Base-by-base conservation (phyloP, 2,797 vertebrate genomes). In the Sebastes oblongus region DNA sequence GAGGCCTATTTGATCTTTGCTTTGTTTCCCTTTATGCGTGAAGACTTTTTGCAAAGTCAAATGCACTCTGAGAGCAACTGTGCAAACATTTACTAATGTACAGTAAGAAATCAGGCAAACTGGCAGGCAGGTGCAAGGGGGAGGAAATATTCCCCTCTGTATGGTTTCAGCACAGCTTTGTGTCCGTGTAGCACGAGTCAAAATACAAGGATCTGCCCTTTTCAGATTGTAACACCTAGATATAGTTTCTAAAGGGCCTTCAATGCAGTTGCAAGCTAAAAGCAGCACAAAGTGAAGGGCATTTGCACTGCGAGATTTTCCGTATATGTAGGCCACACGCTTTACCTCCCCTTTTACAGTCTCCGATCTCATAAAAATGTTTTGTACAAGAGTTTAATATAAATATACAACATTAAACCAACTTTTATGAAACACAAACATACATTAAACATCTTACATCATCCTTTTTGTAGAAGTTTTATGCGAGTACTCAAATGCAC, bases 241-340 rank as follows among this genome's bases (percentile, higher is more conserved):
- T 76, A 52, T 66, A 80, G 61, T 71, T 87, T 86, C 65, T 12
- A 69, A 75, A 77, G 42, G 75, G 32, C 72, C 59, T 25, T 81
- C 10, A 20, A 25, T 75, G 54, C 77, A 24, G 70, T 52, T 66
- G 25, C 29, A 6, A 81, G 25, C 71, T 83, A 78, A 87, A 89
- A 77, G 59, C 39, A 16, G 72, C 78, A 29, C 66, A 70, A 14
- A 32, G 67, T 79, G 67, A 84, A 89, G 88, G 82, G 64, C 81
- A 59, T 77, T 54, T 76, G 62, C 56, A 5, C 59, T 16, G 64
- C 59, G 68, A 29, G 58, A 50, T 25, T 78, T 66, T 29, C 62
- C 66, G 34, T 46, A 62, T 69, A 86, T 83, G 46, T 84, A 77
- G 85, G 70, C 27, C 85, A 74, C 59, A 71, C 14, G 55, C 55